phyloP scores from a whole-genome alignment of 1,140 invertebrate species.

The Subanguina moxae region DNA sequence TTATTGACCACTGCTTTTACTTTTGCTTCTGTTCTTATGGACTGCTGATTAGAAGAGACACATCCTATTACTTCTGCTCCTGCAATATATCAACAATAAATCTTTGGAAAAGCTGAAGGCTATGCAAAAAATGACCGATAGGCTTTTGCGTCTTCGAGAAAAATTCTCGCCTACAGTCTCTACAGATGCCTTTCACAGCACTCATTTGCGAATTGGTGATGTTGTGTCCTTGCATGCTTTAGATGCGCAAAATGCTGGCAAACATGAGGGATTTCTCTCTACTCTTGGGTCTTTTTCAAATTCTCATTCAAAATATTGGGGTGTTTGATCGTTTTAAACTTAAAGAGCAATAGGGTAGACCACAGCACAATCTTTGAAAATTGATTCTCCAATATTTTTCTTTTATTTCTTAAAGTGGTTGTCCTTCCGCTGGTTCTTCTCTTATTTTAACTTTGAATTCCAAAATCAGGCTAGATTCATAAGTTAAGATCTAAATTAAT shows the following conservation, averaged over 20 bases:
- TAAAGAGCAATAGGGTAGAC: no score
- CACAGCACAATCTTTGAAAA: no score
- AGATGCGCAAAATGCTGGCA: slow-evolving; percentile 29
- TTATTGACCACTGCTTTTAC: no score
- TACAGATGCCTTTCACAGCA: slow-evolving; percentile 48
- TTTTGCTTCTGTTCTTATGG: no score
- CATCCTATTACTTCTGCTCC: no score
- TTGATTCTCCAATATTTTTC: no score
- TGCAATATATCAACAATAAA: neutral
- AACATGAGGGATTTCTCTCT: slow-evolving; percentile 55
- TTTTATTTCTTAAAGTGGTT: no score
- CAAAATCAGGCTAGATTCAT: neutral
- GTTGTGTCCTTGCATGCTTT: slow-evolving; percentile 56
- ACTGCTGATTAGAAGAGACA: no score
- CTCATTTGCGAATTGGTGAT: slow-evolving; percentile 54
- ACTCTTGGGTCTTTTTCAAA: slow-evolving; percentile 45
- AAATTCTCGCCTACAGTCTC: slow-evolving; percentile 36
- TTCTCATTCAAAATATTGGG: no score
- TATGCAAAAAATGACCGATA: slow-evolving; percentile 24
- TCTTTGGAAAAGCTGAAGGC: neutral
- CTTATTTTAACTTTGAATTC: slow-evolving; percentile 7
- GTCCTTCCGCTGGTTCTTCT: no score
- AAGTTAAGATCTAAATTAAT: neutral
- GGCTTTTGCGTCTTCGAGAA: slow-evolving; percentile 41
- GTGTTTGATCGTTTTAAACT: no score